A percentile compares a stretch with the other conserved stretches of the same genome.
Conservation (phyloP, 2,888 invertebrate species). For the Oscheius myriophilus region DNA sequence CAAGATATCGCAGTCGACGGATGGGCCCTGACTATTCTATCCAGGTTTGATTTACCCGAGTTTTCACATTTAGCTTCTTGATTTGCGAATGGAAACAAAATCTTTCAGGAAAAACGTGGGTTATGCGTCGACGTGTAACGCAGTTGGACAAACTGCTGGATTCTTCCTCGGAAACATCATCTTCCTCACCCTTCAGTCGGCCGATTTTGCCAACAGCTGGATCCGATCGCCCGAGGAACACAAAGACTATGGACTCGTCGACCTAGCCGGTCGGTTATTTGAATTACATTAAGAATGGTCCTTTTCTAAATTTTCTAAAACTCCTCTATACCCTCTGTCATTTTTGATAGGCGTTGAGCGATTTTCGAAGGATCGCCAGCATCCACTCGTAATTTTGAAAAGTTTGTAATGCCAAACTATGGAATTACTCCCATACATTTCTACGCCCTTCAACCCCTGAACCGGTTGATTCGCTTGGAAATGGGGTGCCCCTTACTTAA, state of each 20-base stretch:
- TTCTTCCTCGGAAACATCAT: constrained; percentile 79
- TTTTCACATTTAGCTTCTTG: constrained; percentile 1
- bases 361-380: too few relatives aligned
- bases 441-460: too few relatives aligned
- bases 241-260: constrained; percentile 78
- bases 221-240: constrained; percentile 79
- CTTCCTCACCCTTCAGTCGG: constrained; percentile 93
- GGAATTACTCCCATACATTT: too few relatives aligned
- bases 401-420: too few relatives aligned
- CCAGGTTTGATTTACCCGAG: constrained; percentile 78
- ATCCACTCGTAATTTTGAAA: too few relatives aligned
- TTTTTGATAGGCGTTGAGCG: too few relatives aligned
- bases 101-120: constrained; percentile 87
- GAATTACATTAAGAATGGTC: background rate
- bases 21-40: constrained; percentile 98
- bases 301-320: background rate
- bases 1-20: constrained; percentile 99
- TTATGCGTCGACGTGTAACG: constrained; percentile 98
- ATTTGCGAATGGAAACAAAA: constrained; percentile 2
- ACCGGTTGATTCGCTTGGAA: too few relatives aligned
- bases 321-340: too few relatives aligned
- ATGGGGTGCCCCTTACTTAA: too few relatives aligned
- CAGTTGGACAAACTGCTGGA: constrained; percentile 96
- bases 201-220: constrained; percentile 93
- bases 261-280: constrained; percentile 70